Conservation (phyloP, 2,113 vertebrate genomes). For the Cyprinodon variegatus region DNA sequence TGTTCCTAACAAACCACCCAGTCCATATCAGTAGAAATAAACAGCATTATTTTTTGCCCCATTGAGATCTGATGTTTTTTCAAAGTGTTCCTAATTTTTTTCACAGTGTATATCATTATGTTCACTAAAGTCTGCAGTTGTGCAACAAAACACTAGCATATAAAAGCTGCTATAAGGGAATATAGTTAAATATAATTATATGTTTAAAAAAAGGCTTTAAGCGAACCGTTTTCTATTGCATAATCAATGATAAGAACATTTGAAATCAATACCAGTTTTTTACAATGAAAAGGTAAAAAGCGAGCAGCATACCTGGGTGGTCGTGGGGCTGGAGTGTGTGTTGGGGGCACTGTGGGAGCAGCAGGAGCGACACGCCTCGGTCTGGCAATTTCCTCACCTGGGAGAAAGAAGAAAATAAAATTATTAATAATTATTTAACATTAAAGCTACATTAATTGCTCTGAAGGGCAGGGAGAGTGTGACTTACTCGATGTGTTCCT, state of each 20-base stretch:
- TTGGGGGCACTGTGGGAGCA: slow-evolving; percentile 53
- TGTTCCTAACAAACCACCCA: too few relatives aligned
- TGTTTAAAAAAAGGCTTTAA: too few relatives aligned
- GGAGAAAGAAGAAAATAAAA: slow-evolving; percentile 8
- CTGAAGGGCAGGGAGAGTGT: background rate
- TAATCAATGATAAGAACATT: background rate
- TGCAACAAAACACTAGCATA: background rate
- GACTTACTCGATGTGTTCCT: slow-evolving; percentile 95
- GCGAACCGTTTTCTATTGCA: background rate
- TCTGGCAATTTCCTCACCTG: slow-evolving; percentile 94
- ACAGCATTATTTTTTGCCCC: too few relatives aligned
- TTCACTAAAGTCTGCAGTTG: too few relatives aligned
- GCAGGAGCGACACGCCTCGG: slow-evolving; percentile 84
- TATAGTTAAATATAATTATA: background rate
- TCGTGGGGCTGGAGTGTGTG: slow-evolving; percentile 75
- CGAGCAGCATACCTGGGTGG: slow-evolving; percentile 80
- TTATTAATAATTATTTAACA: background rate
- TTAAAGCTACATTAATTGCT: background rate
- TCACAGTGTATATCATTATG: too few relatives aligned
- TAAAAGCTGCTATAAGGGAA: background rate
- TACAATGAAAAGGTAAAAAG: background rate
- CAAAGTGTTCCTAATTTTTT: too few relatives aligned
- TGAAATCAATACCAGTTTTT: background rate
- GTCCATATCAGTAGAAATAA: too few relatives aligned
- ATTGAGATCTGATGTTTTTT: too few relatives aligned